Evolutionary conservation across 2,113 vertebrate genomes (phyloP), one percentile per base, ranked within the genome.

Genomic region (Poeciliopsis occidentalis): DNA sequence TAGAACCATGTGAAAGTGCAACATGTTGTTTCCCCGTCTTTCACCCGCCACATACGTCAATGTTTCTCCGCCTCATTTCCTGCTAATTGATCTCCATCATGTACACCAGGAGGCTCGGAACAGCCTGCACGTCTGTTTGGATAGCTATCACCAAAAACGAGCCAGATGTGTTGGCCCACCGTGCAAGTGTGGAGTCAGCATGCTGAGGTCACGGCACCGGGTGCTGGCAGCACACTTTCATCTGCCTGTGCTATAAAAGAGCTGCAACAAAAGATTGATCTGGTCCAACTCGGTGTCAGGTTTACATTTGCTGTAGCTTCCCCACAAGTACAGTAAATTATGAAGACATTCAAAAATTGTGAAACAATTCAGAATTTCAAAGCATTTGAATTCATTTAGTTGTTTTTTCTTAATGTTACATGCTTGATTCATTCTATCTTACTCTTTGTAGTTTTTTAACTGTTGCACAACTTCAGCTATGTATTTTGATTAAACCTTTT

Each of bases 41-140:
- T 24, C 8, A 29, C 22, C 24, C 64, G n/a, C 19, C 63, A 60
- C 75, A 73, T 78, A 79, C 70, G 61, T 88, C 71, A 76, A 65
- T 63, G 67, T 80, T 68, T 85, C 84, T 78, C 60, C 39, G 85
- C 91, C 84, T 87, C 79, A 90, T 89, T 92, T 91, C 83, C 67
- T 68, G 32, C 83, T 89, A 89, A 91, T 88, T 85, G 83, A 87
- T 91, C 63, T 86, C 72, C 62, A 75, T 51, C 76, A 47, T 69
- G 73, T 68, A 61, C 60, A 61, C 67, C 83, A 73, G 78, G 74
- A 86, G 73, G 75, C 84, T 27, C 85, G 89, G 88, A 60, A 66
- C 64, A 65, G 87, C 90, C 81, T 91, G 71, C 70, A 31, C 44
- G 66, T 75, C 73, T 69, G 70, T 79, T 47, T 81, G 71, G 83